Base-by-base conservation (phyloP, 1,140 invertebrate genomes). In the Pantala flavescens region DNA sequence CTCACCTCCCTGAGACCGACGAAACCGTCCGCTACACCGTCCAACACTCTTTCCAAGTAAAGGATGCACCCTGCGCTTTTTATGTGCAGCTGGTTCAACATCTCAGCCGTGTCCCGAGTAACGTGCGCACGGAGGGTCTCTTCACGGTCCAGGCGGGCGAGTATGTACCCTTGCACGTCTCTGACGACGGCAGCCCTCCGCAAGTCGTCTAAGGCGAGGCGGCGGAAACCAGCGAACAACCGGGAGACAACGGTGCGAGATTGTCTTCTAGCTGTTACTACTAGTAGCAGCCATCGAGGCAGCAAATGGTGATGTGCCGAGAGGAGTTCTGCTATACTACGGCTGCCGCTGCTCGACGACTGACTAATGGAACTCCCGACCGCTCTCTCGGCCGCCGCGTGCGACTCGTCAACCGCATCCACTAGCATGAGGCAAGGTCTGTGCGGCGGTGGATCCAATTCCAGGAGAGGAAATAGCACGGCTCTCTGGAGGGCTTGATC, bases 31-130 rank as follows among this genome's bases (percentile, higher is more conserved):
- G 93, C 91, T 0, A 98, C 94, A 0, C 95, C 95, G 78, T 98
- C 95, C 24, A 98, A 83, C 3, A 96, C 93, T 82, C 94, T 95
- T 82, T 98, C 94, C 75, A 98, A 82, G 79, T 98, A 98, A 0
- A 98, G 84, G 78, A 98, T 93, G 80, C 96, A 98, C 0, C 96
- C 96, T 81, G 98, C 97, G 80, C 94, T 96, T 82, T 98, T 98
- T 77, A 98, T 98, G 79, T 98, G 91, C 10, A 98, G 85, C 79
- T 97, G 95, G 82, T 98, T 97, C 10, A 98, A 84, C 83, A 96
- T 96, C 78, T 97, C 95, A 0, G 96, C 95, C 0, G 95, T 96
- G 79, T 95, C 93, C 78, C 88, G 85, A 73, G 88, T 90, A 72
- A 94, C 88, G 78, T 94, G 92, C 78, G 93, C 90, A 75, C 93